These are phyloP conservation scores for Tetrapedia diversipes DNA, from an alignment of 2,888 invertebrate genomes.

Conservation along the genomic window DNA sequence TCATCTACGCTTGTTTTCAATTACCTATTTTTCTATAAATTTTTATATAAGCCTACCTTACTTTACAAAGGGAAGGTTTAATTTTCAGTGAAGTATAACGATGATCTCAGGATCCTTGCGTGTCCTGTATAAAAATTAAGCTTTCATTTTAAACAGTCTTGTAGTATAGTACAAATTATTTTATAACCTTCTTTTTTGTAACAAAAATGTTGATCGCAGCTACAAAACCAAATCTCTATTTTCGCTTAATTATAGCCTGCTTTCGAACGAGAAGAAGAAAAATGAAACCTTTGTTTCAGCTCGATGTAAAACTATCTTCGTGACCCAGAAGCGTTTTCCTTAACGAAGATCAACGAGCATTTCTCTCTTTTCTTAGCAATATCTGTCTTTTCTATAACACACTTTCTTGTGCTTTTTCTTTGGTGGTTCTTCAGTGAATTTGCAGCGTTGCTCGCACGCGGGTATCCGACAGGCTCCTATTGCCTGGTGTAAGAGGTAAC, in stretches of 20 bases:
- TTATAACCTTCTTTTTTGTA: no score
- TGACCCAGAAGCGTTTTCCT: conserved; percentile 32
- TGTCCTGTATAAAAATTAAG: no score
- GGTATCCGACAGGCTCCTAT: conserved; percentile 1
- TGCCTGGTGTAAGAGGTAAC: conserved; percentile 11
- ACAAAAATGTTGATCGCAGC: no score
- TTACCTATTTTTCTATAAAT: no score
- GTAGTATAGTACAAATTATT: no score
- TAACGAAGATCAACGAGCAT: conserved; percentile 12
- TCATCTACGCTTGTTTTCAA: no score
- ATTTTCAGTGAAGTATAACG: no score
- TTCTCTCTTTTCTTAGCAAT: conserved; percentile 22
- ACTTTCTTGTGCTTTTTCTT: neutral
- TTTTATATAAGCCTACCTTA: no score
- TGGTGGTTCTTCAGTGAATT: neutral
- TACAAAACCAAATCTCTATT: conserved; percentile 1
- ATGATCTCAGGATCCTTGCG: no score
- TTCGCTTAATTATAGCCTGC: conserved; percentile 16
- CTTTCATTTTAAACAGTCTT: no score
- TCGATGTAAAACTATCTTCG: conserved; percentile 25
- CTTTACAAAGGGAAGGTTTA: no score
- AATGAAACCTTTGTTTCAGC: conserved; percentile 29
- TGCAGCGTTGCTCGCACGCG: conserved; percentile 32
- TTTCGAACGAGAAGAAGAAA: conserved; percentile 4
- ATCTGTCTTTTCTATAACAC: neutral